phyloP scores from a whole-genome alignment of 2,113 vertebrate genomes.

The Alces alces region DNA sequence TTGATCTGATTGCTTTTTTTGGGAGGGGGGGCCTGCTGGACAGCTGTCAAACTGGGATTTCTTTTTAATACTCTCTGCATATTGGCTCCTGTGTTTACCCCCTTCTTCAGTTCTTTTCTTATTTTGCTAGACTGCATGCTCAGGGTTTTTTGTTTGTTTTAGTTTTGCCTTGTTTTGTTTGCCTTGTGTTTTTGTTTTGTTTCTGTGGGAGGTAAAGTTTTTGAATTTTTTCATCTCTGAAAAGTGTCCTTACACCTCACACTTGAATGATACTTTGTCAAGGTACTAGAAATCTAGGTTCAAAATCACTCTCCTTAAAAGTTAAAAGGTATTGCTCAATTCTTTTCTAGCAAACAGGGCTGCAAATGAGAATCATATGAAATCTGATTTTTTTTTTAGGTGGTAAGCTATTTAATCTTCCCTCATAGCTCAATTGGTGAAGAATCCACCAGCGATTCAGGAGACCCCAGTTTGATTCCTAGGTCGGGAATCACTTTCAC shows the following conservation, averaged over 20 bases:
- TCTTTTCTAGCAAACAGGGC: background rate
- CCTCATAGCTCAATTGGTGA: background rate
- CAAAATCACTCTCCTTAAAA: background rate
- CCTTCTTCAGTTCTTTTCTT: background rate
- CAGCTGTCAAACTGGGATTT: background rate
- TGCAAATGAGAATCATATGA: background rate
- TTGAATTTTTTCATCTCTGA: background rate
- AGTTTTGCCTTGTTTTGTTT: background rate
- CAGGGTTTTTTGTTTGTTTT: background rate
- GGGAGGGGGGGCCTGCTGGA: background rate
- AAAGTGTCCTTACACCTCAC: background rate
- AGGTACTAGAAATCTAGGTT: background rate
- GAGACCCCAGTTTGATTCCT: background rate
- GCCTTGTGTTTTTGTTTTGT: background rate
- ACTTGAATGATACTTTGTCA: background rate
- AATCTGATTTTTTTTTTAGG: background rate
- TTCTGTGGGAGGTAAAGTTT: background rate
- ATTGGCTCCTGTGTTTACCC: background rate
- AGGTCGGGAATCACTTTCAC: background rate
- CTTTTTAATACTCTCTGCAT: background rate
- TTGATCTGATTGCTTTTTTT: background rate
- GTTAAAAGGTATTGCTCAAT: background rate
- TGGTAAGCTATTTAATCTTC: background rate
- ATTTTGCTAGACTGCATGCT: background rate
- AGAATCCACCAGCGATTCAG: background rate